phyloP scores from a whole-genome alignment of 1,140 invertebrate genomes.

The Drosophila ogumai region DNA sequence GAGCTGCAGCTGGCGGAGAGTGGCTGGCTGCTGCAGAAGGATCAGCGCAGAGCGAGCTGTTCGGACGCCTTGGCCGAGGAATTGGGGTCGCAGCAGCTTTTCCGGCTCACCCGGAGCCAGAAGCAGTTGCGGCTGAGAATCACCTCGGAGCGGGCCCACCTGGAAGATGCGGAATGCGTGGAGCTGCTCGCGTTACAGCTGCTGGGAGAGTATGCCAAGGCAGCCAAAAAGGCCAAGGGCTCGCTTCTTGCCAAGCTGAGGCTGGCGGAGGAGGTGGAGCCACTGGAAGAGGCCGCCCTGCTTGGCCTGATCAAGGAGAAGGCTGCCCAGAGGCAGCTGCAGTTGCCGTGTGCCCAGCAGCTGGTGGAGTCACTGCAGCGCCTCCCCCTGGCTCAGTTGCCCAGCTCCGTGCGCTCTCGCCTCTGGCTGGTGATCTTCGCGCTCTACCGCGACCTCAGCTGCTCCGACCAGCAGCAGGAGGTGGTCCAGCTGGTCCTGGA shows the following conservation, averaged over 20 bases:
- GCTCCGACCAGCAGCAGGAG: slow-evolving; percentile 10
- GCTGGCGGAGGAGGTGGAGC: slow-evolving; percentile 12
- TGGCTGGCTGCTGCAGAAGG: slow-evolving; percentile 45
- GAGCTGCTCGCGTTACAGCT: slow-evolving; percentile 47
- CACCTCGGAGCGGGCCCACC: background rate
- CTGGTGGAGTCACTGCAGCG: slow-evolving; percentile 39
- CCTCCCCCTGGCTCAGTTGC: slow-evolving; percentile 49
- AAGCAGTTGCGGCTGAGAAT: slow-evolving; percentile 38
- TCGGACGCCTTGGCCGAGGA: slow-evolving; percentile 39
- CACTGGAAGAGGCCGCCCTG: background rate
- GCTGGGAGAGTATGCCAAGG: slow-evolving; percentile 18
- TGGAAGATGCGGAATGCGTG: slow-evolving; percentile 55
- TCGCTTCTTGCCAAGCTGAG: slow-evolving; percentile 45
- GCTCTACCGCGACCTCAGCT: slow-evolving; percentile 40
- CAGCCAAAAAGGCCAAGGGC: slow-evolving; percentile 45
- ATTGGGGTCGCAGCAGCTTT: slow-evolving; percentile 23
- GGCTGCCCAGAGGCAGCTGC: slow-evolving; percentile 9
- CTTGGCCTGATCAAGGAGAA: slow-evolving; percentile 10
- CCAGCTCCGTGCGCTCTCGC: slow-evolving; percentile 37
- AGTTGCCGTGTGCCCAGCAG: slow-evolving; percentile 24
- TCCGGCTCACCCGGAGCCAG: slow-evolving; percentile 34
- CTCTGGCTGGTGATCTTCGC: slow-evolving; percentile 58
- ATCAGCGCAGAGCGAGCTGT: slow-evolving; percentile 18
- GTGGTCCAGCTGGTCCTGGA: slow-evolving; percentile 36
- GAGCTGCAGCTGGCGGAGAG: slow-evolving; percentile 52